Evolutionary conservation across 2,797 vertebrate species (phyloP).

Genomic region (Erethizon dorsatum): DNA sequence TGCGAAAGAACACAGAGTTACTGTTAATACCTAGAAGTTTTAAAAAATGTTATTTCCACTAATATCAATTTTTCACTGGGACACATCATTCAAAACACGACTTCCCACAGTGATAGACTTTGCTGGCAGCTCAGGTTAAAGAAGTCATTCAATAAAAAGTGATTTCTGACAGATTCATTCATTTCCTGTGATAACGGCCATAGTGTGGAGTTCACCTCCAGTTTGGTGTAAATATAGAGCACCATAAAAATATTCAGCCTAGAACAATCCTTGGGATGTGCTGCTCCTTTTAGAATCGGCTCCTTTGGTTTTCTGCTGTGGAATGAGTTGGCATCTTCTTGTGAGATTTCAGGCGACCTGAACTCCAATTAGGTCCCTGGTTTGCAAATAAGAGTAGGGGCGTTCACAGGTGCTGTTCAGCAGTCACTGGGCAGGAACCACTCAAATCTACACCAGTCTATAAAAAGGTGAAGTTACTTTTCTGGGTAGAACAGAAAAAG

Average conservation of each 20-base stretch:
- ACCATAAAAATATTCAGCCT: not conserved
- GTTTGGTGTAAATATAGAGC: not conserved
- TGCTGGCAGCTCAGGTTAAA: slow-evolving; percentile 38
- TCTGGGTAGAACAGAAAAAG: slow-evolving; percentile 9
- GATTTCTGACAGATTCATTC: slow-evolving; percentile 59
- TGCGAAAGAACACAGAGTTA: not conserved
- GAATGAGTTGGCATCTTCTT: not conserved
- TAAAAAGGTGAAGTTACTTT: not conserved
- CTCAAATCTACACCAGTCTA: not conserved
- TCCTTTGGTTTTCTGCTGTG: not conserved
- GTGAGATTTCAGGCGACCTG: not conserved
- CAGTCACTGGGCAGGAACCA: not conserved
- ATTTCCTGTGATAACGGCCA: slow-evolving; percentile 1
- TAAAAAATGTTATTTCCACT: slow-evolving; percentile 38
- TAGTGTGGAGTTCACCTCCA: not conserved
- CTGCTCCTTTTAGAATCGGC: not conserved
- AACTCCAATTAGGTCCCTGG: not conserved
- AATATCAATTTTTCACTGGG: slow-evolving; percentile 54
- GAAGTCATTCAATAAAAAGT: slow-evolving; percentile 49
- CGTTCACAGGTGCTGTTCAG: not conserved
- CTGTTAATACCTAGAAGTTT: not conserved
- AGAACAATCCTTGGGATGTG: not conserved
- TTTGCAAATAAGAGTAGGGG: slow-evolving; percentile 19
- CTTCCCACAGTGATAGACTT: slow-evolving; percentile 3
- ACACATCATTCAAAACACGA: not conserved